Conservation (phyloP, 2,113 vertebrate genomes). For the Myxocyprinus asiaticus region DNA sequence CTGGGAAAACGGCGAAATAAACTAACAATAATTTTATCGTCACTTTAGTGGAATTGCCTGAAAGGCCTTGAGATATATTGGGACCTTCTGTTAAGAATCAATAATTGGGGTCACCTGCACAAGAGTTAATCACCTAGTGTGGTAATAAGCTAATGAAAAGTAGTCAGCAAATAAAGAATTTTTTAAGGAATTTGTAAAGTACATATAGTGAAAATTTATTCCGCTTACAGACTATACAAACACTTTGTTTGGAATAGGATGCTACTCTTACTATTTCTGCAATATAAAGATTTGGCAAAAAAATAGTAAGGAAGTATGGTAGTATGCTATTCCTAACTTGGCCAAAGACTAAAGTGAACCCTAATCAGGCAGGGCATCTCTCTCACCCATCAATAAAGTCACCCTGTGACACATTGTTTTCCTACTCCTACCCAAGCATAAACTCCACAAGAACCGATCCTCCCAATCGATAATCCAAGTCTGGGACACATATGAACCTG, state of each 20-base stretch:
- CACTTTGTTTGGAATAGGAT: too few relatives aligned
- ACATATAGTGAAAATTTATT: background rate
- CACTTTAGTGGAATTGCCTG: background rate
- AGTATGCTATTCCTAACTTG: too few relatives aligned
- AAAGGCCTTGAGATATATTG: background rate
- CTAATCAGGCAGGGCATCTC: background rate
- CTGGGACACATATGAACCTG: constrained; percentile 39
- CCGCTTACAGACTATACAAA: background rate
- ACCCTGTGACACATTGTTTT: constrained; percentile 1
- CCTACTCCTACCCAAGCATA: background rate
- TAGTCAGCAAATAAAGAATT: background rate
- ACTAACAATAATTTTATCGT: background rate
- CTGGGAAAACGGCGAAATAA: constrained; percentile 1
- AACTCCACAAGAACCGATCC: constrained; percentile 51
- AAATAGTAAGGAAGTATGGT: too few relatives aligned
- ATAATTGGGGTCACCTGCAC: constrained; percentile 25
- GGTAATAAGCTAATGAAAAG: background rate
- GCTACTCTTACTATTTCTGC: too few relatives aligned
- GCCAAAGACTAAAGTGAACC: too few relatives aligned
- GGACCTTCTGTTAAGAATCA: background rate
- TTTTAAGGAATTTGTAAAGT: background rate
- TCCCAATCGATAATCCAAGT: constrained; percentile 65
- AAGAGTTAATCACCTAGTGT: background rate
- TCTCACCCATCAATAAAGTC: background rate
- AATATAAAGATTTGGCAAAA: too few relatives aligned